Percentiles rank a stretch among this genome's conserved stretches.
phyloP scores from a whole-genome alignment of 2,113 vertebrate genomes.

The Nothobranchius furzeri region DNA sequence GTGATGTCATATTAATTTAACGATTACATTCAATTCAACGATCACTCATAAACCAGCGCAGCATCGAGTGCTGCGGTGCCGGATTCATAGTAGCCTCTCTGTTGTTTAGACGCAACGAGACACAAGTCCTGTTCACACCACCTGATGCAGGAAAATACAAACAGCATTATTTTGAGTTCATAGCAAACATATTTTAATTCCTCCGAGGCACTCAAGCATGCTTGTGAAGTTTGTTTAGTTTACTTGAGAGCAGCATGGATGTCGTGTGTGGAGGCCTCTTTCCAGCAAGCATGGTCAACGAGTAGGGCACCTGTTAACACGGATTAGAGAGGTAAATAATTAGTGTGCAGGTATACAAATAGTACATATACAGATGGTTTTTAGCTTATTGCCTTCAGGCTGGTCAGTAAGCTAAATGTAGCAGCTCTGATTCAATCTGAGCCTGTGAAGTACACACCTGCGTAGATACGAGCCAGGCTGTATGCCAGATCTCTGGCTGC shows the following conservation, averaged over 20 bases:
- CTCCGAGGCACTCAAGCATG: not conserved
- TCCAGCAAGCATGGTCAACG: conserved; percentile 78
- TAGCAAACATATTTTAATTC: not conserved
- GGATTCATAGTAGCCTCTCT: conserved; percentile 64
- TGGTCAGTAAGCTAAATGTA: too few relatives aligned
- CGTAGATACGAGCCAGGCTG: conserved; percentile 79
- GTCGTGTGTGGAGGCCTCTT: conserved; percentile 70
- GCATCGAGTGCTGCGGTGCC: conserved; percentile 57
- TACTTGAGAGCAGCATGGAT: conserved; percentile 74
- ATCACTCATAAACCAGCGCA: conserved; percentile 72
- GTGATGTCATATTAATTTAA: too few relatives aligned
- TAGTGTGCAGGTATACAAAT: not conserved
- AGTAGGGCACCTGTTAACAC: conserved; percentile 79
- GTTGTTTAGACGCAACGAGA: conserved; percentile 64
- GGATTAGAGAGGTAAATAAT: not conserved
- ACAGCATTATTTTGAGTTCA: not conserved
- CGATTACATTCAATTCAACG: not conserved
- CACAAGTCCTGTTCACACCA: conserved; percentile 86
- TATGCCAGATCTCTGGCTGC: conserved; percentile 84
- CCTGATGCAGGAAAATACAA: conserved; percentile 60
- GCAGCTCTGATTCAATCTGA: not conserved
- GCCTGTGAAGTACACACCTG: conserved; percentile 59
- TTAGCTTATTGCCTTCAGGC: not conserved
- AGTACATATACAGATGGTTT: not conserved
- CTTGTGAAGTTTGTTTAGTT: not conserved